These are phyloP conservation scores for Brachionus plicatilis DNA, from an alignment of 1,140 invertebrate genomes.

Conservation along the genomic window DNA sequence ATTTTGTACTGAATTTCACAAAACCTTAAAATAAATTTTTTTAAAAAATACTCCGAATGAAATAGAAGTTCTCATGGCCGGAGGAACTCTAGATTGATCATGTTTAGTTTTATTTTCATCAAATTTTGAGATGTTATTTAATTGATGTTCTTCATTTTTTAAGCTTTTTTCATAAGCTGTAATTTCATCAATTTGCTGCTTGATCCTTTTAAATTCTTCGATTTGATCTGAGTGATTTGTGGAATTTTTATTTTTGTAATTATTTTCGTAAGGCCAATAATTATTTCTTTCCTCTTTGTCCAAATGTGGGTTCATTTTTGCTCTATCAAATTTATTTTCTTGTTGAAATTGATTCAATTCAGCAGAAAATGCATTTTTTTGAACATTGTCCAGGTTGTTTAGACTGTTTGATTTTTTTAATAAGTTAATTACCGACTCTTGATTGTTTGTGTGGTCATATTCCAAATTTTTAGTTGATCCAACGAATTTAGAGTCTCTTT, in stretches of 20 bases:
- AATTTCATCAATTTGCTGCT: conserved; percentile 25
- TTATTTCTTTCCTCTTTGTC: neutral
- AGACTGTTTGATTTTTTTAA: conserved; percentile 42
- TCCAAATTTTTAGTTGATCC: neutral
- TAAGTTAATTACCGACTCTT: conserved; percentile 39
- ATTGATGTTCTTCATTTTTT: neutral
- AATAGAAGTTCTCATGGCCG: conserved; percentile 51
- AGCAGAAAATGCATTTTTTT: conserved; percentile 18
- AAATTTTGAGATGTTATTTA: neutral
- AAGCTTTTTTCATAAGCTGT: neutral
- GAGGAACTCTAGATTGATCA: conserved; percentile 41
- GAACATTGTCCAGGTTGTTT: neutral
- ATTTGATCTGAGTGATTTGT: neutral
- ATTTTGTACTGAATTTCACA: too few relatives aligned
- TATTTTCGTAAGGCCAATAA: conserved; percentile 49
- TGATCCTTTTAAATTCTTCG: conserved; percentile 1
- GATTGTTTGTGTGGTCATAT: neutral
- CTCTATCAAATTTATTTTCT: neutral
- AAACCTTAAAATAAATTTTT: neutral
- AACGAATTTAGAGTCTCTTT: neutral
- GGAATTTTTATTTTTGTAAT: neutral
- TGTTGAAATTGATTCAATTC: conserved; percentile 15
- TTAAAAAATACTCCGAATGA: conserved; percentile 46
- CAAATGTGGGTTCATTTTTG: neutral
- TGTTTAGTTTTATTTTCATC: neutral